A percentile compares a stretch with the other conserved stretches of the same genome.
Conservation (phyloP, 2,888 invertebrate genomes). For the Amphipoea lucens region DNA sequence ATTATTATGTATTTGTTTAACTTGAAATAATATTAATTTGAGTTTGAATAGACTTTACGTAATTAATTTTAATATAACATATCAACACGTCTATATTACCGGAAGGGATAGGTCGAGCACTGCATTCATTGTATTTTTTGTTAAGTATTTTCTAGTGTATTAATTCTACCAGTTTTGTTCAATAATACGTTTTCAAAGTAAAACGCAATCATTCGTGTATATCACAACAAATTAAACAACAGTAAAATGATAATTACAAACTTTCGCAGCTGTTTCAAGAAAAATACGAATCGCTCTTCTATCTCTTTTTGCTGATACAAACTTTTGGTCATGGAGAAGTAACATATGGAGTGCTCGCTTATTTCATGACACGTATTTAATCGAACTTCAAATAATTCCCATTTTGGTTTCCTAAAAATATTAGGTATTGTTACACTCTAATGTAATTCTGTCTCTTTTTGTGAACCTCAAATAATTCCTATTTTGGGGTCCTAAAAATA, state of each 20-base stretch:
- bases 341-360: constrained; percentile 7
- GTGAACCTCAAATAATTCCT: background rate
- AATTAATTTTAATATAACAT: too few species aligned
- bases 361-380: background rate
- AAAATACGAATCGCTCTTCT: constrained; percentile 49
- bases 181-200: background rate
- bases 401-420: background rate
- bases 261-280: constrained; percentile 46
- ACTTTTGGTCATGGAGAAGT: constrained; percentile 31
- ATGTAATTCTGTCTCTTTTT: background rate
- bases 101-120: too few species aligned
- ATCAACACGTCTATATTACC: too few species aligned
- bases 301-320: constrained; percentile 46
- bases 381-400: background rate
- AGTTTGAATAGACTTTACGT: too few species aligned
- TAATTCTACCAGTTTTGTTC: background rate
- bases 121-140: background rate
- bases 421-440: background rate
- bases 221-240: constrained; percentile 56
- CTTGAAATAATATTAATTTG: too few species aligned
- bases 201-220: constrained; percentile 17
- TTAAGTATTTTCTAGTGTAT: background rate
- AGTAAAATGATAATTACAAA: constrained; percentile 49
- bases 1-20: too few species aligned
- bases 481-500: background rate